phyloP scores from a whole-genome alignment of 1,140 invertebrate genomes.

The Lithobius niger region DNA sequence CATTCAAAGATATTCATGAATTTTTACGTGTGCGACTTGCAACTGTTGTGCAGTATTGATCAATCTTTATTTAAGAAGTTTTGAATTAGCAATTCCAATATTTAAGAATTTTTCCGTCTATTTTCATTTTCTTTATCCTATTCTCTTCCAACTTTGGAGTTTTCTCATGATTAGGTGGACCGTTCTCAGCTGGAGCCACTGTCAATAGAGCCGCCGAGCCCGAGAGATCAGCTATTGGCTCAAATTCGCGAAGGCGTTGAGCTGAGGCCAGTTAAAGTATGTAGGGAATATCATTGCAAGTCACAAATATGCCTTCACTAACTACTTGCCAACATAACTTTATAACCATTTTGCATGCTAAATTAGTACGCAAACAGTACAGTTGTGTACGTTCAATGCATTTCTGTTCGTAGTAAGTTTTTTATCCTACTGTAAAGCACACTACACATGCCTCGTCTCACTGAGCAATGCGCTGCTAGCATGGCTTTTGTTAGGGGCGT shows the following conservation, averaged over 20 bases:
- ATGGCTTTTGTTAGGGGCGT: no score
- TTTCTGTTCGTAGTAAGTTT: no score
- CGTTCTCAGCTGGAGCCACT: conserved; percentile 1
- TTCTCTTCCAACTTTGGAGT: not conserved
- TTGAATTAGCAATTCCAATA: no score
- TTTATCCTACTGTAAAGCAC: no score
- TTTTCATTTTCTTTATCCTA: not conserved
- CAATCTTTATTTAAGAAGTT: no score
- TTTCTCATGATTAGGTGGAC: not conserved
- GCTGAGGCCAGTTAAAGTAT: conserved; percentile 42
- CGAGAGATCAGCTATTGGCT: conserved; percentile 54
- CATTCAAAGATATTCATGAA: no score
- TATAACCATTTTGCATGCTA: not conserved
- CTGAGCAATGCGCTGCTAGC: no score
- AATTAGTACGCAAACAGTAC: not conserved
- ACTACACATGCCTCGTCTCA: no score
- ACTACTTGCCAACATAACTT: not conserved
- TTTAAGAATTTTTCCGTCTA: not conserved
- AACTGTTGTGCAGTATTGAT: no score
- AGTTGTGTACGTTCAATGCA: no score
- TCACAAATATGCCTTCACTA: not conserved
- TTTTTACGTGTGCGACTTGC: no score
- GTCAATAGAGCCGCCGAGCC: conserved; percentile 14
- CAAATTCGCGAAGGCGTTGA: conserved; percentile 65
- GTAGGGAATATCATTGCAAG: conserved; percentile 27